These are phyloP conservation scores for Muscidifurax raptorellus DNA, from an alignment of 1,140 invertebrate species.

Conservation along the genomic window DNA sequence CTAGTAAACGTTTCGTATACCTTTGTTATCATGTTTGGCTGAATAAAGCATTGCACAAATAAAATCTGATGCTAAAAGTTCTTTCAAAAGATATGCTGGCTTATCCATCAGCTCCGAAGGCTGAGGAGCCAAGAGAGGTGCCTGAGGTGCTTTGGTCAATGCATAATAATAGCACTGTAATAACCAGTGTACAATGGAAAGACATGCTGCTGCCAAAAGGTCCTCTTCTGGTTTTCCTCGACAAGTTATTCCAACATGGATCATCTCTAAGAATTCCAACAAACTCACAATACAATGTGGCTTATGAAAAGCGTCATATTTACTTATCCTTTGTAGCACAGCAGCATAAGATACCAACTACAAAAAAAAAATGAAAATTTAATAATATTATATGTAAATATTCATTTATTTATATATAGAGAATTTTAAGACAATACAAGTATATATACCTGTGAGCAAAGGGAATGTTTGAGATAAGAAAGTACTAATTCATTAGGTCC, in stretches of 20 bases:
- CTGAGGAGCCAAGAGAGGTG: conserved; percentile 72
- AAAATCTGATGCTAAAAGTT: conserved; percentile 85
- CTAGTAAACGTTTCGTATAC: conserved; percentile 61
- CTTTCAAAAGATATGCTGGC: conserved; percentile 81
- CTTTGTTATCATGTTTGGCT: conserved; percentile 81
- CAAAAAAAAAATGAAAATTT: conserved; percentile 51
- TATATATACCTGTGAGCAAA: conserved; percentile 83
- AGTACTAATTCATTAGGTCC: conserved; percentile 93
- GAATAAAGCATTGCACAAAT: conserved; percentile 88
- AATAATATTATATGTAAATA: too few relatives aligned
- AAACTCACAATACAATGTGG: conserved; percentile 91
- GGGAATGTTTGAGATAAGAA: conserved; percentile 93
- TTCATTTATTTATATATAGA: not conserved
- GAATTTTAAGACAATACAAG: not conserved
- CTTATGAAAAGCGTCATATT: conserved; percentile 92
- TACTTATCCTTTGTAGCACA: conserved; percentile 90
- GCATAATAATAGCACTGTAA: conserved; percentile 85
- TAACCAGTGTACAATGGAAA: conserved; percentile 88
- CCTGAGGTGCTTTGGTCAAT: conserved; percentile 75
- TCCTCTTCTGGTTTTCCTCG: conserved; percentile 89
- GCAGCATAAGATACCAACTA: conserved; percentile 93
- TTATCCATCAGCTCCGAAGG: conserved; percentile 82
- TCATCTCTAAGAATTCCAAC: conserved; percentile 89
- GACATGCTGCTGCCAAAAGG: conserved; percentile 83
- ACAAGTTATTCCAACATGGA: conserved; percentile 82